Evolutionary conservation across 2,113 vertebrate genomes (phyloP), one percentile per base, ranked within the genome.

Genomic region (Leptobrachium ailaonicum): DNA sequence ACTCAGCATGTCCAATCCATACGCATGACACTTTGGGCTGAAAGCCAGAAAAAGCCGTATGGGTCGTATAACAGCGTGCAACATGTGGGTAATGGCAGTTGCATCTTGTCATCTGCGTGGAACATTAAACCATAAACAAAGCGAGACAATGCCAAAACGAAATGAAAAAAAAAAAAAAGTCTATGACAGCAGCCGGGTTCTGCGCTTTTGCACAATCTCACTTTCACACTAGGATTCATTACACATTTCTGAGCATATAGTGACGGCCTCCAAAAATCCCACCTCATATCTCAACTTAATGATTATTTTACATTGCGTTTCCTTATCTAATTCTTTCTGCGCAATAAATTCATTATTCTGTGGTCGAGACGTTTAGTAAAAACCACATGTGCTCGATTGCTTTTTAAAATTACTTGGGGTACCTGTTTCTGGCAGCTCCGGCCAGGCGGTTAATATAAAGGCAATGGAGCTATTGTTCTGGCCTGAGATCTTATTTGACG

Each of bases 51-150:
- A 32, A 43, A 40, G 11, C 44, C 14, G 76, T 45, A 58, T 41
- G 56, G 20, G 68, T 62, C 62, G 68, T 43, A 63, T 64, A 79
- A 43, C 47, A 58, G 53, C 6, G 69, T 44, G 62, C 41, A 41
- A 66, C 77, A 79, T 79, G 71, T 67, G 78, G 62, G 73, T 80
- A 66, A 67, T 73, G 63, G 71, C 78, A 80, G 58, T 80, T 60
- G 70, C 78, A 45, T 74, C 78, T 80, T 80, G 78, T 80, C 78
- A 80, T 80, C 60, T 68, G 41, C 42, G 58, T n/a, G 42, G 78
- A 80, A 74, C 78, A 67, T 80, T 73, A 42, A 8, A 73, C 50
- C 45, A 71, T 80, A 73, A 79, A 80, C 77, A 73, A 67, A 44
- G 40, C 6, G 2, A 73, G 62, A 10, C 9, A 41, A 2, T 73